These are phyloP conservation scores for Mus musculus DNA, from an alignment of 2,113 vertebrate genomes.

Conservation along the genomic window GRCm39 chr16:8971501-8972000, in stretches of 20 bases:
- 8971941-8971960: background rate
- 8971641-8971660: background rate
- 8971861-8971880: background rate
- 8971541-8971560: background rate
- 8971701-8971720: background rate
- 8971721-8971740: background rate
- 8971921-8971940: background rate
- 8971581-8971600: background rate
- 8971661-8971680: background rate
- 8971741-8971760: background rate
- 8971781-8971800: background rate
- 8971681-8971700: background rate
- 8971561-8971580: background rate
- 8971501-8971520: background rate
- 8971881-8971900: background rate
- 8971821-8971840: background rate
- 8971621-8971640: background rate
- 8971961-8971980: background rate
- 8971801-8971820: background rate
- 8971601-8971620: background rate
- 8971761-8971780: background rate
- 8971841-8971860: background rate
- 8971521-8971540: background rate
- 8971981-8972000: background rate
- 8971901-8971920: background rate